Percentiles rank a stretch among this genome's conserved stretches.
These are phyloP conservation scores for Polyergus mexicanus DNA, from an alignment of 1,140 invertebrate genomes.

Conservation along the genomic window DNA sequence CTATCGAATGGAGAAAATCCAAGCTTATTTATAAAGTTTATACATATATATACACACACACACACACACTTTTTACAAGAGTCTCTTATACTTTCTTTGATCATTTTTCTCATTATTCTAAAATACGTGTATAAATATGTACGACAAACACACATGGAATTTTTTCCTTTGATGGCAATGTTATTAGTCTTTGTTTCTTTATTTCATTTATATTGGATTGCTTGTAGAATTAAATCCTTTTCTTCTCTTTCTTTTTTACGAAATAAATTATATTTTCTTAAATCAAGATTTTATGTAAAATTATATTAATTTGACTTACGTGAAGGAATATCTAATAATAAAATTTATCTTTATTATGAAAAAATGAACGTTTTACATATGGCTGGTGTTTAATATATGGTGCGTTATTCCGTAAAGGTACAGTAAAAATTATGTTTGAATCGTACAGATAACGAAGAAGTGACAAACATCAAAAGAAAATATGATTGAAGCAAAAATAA, in stretches of 20 bases:
- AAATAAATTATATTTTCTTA: slow-evolving; percentile 15
- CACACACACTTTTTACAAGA: not conserved
- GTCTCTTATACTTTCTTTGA: not conserved
- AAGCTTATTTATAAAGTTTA: not conserved
- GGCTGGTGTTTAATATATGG: slow-evolving; percentile 74
- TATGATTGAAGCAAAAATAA: slow-evolving; percentile 41
- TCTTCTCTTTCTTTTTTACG: slow-evolving; percentile 3
- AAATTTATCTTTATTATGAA: slow-evolving; percentile 84
- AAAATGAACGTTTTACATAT: slow-evolving; percentile 84
- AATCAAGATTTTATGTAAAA: slow-evolving; percentile 12
- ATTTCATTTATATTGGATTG: not conserved
- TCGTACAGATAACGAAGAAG: slow-evolving; percentile 66
- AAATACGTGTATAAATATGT: slow-evolving; percentile 1
- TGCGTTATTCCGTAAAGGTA: slow-evolving; percentile 56
- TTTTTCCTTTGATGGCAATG: not conserved
- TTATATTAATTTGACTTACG: slow-evolving; percentile 27
- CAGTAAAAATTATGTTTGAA: slow-evolving; percentile 77
- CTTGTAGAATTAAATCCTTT: not conserved
- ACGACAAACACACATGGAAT: not conserved
- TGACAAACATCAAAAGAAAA: slow-evolving; percentile 63
- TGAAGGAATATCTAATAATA: slow-evolving; percentile 74
- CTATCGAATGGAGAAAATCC: not conserved
- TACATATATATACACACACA: not conserved
- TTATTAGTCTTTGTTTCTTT: not conserved
- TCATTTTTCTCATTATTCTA: not conserved